A percentile compares a stretch with the other conserved stretches of the same genome.
phyloP scores from a whole-genome alignment of 2,113 vertebrate genomes.

The Phalacrocorax pelagicus region DNA sequence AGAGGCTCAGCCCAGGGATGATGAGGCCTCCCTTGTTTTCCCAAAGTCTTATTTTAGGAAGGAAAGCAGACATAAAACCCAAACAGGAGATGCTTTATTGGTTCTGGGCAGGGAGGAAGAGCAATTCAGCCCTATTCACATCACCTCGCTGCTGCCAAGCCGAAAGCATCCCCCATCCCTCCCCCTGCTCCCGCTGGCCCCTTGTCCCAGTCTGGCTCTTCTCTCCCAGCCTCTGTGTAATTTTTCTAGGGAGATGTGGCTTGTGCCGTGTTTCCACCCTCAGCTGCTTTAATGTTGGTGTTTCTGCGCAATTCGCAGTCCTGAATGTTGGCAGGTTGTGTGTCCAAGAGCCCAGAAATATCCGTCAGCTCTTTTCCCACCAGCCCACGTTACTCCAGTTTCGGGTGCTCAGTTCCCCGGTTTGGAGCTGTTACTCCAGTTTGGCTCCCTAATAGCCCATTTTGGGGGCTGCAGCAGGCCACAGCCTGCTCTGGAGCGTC shows the following conservation, averaged over 20 bases:
- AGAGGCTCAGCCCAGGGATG: not conserved
- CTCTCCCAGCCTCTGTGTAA: rapidly evolving
- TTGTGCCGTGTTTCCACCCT: not conserved
- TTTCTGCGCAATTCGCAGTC: not conserved
- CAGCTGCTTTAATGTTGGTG: rapidly evolving
- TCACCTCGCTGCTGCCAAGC: not conserved
- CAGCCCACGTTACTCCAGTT: rapidly evolving
- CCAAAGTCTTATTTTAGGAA: not conserved
- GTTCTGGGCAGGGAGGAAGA: not conserved
- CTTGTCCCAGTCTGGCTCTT: not conserved
- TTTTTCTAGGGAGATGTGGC: not conserved
- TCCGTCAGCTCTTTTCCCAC: not conserved
- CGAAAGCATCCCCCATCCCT: not conserved
- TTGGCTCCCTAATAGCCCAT: not conserved
- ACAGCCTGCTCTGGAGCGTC: not conserved
- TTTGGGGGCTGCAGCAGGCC: not conserved
- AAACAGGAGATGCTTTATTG: not conserved
- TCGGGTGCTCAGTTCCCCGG: not conserved
- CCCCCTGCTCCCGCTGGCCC: rapidly evolving
- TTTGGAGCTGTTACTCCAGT: not conserved
- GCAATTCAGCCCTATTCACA: not conserved
- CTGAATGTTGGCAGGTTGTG: not conserved
- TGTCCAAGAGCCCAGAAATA: not conserved
- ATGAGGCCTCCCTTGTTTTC: not conserved
- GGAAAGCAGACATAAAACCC: not conserved